Evolutionary conservation across 2,888 invertebrate species (phyloP).

Genomic region (Adela reaumurella): DNA sequence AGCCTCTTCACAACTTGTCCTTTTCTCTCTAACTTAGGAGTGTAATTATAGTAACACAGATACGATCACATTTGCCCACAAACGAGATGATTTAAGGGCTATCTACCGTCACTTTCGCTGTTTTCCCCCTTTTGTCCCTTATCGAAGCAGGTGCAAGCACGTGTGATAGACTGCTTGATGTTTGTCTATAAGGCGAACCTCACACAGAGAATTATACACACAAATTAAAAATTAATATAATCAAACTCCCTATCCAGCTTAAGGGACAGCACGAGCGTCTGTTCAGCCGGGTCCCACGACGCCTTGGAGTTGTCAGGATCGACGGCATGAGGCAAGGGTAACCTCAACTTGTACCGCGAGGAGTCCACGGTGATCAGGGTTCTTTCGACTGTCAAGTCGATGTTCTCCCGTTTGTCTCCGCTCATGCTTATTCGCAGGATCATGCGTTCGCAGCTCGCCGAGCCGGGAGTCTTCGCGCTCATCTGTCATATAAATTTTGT

Average conservation of each 20-base stretch:
- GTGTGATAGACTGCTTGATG: too few species aligned
- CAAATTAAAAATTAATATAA: constrained; percentile 80
- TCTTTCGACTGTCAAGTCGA: constrained; percentile 67
- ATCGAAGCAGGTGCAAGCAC: too few species aligned
- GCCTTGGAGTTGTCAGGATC: constrained; percentile 80
- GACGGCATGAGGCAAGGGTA: constrained; percentile 78
- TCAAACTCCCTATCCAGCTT: constrained; percentile 78
- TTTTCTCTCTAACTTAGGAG: too few species aligned
- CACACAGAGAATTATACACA: too few species aligned
- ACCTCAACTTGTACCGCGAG: constrained; percentile 63
- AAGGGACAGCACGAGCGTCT: constrained; percentile 68
- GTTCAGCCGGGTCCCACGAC: constrained; percentile 66
- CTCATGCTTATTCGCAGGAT: constrained; percentile 74
- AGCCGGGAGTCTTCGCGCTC: constrained; percentile 72
- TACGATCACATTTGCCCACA: too few species aligned
- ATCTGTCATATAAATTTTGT: constrained; percentile 51
- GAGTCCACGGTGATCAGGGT: constrained; percentile 61
- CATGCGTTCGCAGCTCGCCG: constrained; percentile 85
- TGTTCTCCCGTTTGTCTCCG: constrained; percentile 69
- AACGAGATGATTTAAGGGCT: too few species aligned
- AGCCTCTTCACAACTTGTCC: too few species aligned
- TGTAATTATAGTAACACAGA: too few species aligned
- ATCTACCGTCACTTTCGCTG: too few species aligned
- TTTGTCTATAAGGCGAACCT: too few species aligned
- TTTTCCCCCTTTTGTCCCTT: too few species aligned